Percentiles rank a stretch among this genome's conserved stretches.
phyloP scores from a whole-genome alignment of 1,140 invertebrate genomes.

The Halictus rubicundus region DNA sequence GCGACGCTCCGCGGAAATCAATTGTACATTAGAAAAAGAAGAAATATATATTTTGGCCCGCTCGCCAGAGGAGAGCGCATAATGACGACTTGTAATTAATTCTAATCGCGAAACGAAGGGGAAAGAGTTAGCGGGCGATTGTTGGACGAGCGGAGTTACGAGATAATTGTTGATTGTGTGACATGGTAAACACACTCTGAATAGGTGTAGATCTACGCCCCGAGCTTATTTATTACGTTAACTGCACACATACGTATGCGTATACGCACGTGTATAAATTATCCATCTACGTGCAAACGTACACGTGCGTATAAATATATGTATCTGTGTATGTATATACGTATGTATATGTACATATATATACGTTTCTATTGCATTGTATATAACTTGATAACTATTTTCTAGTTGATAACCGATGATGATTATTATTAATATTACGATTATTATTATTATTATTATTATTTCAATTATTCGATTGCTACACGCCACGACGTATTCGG shows the following conservation, averaged over 20 bases:
- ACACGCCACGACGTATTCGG: conserved; percentile 15
- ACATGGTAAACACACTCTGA: conserved; percentile 49
- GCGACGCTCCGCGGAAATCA: not conserved
- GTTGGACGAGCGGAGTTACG: conserved; percentile 19
- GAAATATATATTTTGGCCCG: conserved; percentile 50
- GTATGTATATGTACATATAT: conserved; percentile 46
- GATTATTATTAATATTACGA: conserved; percentile 18
- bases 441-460: conserved; percentile 29
- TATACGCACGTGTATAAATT: conserved; percentile 37
- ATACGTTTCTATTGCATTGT: conserved; percentile 66
- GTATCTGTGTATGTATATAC: not conserved
- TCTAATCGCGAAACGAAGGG: conserved; percentile 15
- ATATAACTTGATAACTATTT: conserved; percentile 71
- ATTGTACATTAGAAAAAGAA: conserved; percentile 51
- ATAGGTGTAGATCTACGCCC: conserved; percentile 67
- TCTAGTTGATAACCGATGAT: conserved; percentile 51
- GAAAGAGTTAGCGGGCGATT: not conserved
- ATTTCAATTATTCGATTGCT: conserved; percentile 41
- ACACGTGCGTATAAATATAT: conserved; percentile 37
- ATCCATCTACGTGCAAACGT: not conserved
- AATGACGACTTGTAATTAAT: conserved; percentile 53
- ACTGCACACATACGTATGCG: conserved; percentile 45
- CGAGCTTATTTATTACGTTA: conserved; percentile 79
- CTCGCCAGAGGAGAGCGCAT: conserved; percentile 34
- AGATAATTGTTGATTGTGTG: conserved; percentile 29